A percentile compares a stretch with the other conserved stretches of the same genome.
phyloP scores from a whole-genome alignment of 2,797 vertebrate genomes.

The Ctenopoma kingsleyae region DNA sequence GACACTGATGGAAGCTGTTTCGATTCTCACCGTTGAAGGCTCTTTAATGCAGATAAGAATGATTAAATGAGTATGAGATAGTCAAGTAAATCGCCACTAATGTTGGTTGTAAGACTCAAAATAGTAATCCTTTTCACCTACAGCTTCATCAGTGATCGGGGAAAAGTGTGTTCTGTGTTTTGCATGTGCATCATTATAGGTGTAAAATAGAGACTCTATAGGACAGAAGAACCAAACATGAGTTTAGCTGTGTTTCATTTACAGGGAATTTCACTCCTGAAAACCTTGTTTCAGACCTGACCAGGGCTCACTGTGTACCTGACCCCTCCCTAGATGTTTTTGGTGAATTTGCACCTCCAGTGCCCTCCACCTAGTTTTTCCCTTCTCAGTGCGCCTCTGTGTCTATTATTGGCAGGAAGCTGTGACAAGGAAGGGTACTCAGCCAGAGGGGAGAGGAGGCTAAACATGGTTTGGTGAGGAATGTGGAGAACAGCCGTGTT shows the following conservation, averaged over 20 bases:
- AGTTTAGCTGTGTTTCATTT: not conserved
- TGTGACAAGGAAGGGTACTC: conserved; percentile 71
- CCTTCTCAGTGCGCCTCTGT: conserved; percentile 67
- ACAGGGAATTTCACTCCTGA: conserved; percentile 14
- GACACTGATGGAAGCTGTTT: not conserved
- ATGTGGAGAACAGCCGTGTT: conserved; percentile 81
- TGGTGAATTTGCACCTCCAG: conserved; percentile 59
- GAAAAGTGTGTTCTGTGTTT: too few relatives aligned
- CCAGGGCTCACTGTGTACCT: conserved; percentile 30
- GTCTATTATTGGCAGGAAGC: conserved; percentile 72
- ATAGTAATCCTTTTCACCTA: too few relatives aligned
- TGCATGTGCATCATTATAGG: too few relatives aligned
- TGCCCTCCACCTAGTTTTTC: conserved; percentile 61
- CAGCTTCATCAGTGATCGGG: too few relatives aligned
- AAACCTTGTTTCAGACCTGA: conserved; percentile 42
- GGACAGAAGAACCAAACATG: not conserved
- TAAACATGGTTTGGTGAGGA: conserved; percentile 82
- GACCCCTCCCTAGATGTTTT: conserved; percentile 68
- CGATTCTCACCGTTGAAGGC: not conserved
- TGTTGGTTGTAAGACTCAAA: too few relatives aligned
- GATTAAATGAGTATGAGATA: too few relatives aligned
- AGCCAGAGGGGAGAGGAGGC: conserved; percentile 73
- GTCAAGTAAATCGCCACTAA: too few relatives aligned
- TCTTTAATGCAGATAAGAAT: not conserved
- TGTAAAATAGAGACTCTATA: not conserved